Evolutionary conservation across 2,797 vertebrate genomes (phyloP).

Genomic region (Sciurus carolinensis): DNA sequence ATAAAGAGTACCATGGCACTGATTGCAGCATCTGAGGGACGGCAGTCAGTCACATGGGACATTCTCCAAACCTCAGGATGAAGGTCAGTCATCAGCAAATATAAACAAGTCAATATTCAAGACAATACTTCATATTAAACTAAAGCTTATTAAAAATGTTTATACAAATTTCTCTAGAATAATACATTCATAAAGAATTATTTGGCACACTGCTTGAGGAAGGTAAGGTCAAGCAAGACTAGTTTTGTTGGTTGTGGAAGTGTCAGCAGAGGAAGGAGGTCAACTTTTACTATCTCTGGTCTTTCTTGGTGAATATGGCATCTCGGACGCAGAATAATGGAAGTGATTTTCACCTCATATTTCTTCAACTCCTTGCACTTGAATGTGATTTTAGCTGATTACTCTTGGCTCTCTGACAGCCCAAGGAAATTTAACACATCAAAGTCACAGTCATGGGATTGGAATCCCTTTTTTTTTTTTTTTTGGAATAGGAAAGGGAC

Average conservation of each 20-base stretch:
- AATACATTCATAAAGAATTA: conserved; percentile 34
- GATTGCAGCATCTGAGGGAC: neutral
- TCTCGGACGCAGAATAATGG: neutral
- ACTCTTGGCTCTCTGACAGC: neutral
- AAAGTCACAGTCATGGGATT: conserved; percentile 15
- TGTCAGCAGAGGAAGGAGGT: neutral
- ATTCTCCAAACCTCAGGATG: neutral
- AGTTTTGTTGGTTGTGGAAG: neutral
- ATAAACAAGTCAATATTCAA: neutral
- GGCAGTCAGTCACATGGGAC: too few species aligned
- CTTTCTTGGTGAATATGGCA: neutral
- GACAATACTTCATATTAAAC: neutral
- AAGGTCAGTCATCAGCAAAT: neutral
- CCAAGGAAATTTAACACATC: conserved; percentile 7
- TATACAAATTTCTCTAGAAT: conserved; percentile 23
- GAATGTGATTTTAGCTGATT: conserved; percentile 51
- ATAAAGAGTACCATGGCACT: neutral
- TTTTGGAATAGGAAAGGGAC: neutral
- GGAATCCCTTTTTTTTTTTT: conserved; percentile 22
- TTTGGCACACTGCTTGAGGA: neutral
- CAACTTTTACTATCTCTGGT: neutral
- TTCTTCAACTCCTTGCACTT: neutral
- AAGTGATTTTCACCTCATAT: conserved; percentile 27
- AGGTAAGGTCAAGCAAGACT: neutral
- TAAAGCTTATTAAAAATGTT: conserved; percentile 13